These are phyloP conservation scores for Zapus hudsonius DNA, from an alignment of 2,113 vertebrate genomes.

Conservation along the genomic window DNA sequence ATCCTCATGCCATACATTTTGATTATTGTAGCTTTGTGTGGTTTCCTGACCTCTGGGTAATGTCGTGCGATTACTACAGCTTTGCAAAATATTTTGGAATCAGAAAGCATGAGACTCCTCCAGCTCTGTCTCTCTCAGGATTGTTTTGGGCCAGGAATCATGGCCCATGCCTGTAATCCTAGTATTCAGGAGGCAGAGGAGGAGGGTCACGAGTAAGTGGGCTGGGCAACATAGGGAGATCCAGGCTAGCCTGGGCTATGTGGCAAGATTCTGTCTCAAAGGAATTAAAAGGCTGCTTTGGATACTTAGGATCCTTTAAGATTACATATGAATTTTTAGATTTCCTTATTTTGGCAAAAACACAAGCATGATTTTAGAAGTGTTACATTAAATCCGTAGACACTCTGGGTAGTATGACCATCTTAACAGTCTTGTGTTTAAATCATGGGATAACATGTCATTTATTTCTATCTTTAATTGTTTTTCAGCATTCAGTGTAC, in stretches of 20 bases:
- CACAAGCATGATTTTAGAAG: neutral
- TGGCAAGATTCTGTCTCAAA: neutral
- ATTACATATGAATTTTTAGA: neutral
- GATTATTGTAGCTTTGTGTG: neutral
- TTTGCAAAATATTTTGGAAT: neutral
- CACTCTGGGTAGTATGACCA: neutral
- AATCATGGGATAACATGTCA: neutral
- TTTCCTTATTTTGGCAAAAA: neutral
- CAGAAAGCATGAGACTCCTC: neutral
- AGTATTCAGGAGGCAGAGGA: neutral
- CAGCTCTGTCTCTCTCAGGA: neutral
- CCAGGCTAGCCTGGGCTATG: neutral
- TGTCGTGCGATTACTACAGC: neutral
- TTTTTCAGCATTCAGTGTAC: neutral
- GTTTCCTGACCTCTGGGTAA: neutral
- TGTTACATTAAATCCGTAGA: neutral
- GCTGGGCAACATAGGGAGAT: neutral
- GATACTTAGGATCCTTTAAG: neutral
- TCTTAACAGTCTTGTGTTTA: neutral
- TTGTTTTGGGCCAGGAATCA: neutral
- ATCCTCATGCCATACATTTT: neutral
- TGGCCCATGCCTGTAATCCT: too few species aligned
- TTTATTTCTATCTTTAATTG: neutral
- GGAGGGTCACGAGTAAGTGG: neutral
- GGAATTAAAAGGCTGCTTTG: neutral